phyloP scores from a whole-genome alignment of 2,888 invertebrate species.

The Ferrisia virgata region DNA sequence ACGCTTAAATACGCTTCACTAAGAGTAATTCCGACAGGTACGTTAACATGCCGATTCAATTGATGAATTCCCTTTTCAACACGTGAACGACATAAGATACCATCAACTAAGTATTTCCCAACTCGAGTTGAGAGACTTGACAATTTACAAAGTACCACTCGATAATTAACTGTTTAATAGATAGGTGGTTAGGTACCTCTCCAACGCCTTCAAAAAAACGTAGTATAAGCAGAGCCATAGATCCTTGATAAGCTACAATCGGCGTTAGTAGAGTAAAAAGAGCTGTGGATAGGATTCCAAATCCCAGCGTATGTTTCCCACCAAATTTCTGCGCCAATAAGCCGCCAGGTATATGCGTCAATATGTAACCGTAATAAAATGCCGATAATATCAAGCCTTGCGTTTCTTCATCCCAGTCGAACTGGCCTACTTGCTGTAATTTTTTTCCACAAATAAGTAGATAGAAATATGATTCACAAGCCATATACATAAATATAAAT shows the following conservation, averaged over 20 bases:
- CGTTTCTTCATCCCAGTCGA: conserved; percentile 66
- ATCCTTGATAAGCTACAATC: conserved; percentile 53
- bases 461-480: too few species aligned
- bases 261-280: conserved; percentile 56
- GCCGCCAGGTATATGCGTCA: conserved; percentile 56
- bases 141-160: not conserved
- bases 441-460: too few species aligned
- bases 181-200: too few species aligned
- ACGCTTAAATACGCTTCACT: not conserved
- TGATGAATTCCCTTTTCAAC: not conserved
- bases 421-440: conserved; percentile 52
- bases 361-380: conserved; percentile 57
- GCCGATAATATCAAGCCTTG: conserved; percentile 54
- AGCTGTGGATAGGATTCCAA: conserved; percentile 55
- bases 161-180: conserved; percentile 44
- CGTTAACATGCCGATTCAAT: not conserved
- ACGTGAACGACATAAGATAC: not conserved
- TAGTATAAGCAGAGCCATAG: conserved; percentile 57
- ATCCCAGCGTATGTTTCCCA: conserved; percentile 55
- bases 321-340: conserved; percentile 54
- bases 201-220: conserved; percentile 58
- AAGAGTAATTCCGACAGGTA: not conserved
- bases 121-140: not conserved
- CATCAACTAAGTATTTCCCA: not conserved
- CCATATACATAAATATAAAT: not conserved